A percentile compares a stretch with the other conserved stretches of the same genome.
Conservation (phyloP, 1,140 invertebrate genomes). For the Trichonephila clavata region DNA sequence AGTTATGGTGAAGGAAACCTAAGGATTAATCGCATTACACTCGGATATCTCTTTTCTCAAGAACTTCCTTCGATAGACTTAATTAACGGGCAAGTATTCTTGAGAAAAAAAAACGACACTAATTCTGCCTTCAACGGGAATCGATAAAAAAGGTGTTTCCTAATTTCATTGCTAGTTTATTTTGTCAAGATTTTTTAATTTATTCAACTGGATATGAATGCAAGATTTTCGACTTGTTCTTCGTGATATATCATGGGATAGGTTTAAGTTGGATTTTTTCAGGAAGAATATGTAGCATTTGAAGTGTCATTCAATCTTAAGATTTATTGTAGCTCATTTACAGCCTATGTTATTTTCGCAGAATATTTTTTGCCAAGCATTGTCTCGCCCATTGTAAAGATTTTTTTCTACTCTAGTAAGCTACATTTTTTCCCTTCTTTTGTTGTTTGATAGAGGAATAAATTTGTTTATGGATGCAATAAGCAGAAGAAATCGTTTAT, state of each 20-base stretch:
- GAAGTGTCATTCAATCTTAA: constrained; percentile 1
- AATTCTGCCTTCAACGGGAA: constrained; percentile 50
- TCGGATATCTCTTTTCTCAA: constrained; percentile 52
- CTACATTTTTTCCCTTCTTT: background rate
- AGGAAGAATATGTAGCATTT: background rate
- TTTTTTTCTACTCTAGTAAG: background rate
- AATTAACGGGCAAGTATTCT: constrained; percentile 59
- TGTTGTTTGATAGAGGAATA: background rate
- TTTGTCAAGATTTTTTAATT: constrained; percentile 33
- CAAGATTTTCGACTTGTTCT: background rate
- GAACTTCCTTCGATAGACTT: constrained; percentile 61
- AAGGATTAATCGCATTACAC: constrained; percentile 66
- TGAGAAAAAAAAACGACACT: constrained; percentile 39
- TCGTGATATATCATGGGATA: background rate
- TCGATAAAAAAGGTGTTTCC: constrained; percentile 52
- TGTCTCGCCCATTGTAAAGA: background rate
- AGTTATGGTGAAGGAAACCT: constrained; percentile 49
- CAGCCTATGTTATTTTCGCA: background rate
- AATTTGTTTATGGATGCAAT: background rate
- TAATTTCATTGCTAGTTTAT: constrained; percentile 44
- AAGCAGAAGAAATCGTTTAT: background rate
- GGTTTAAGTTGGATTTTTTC: constrained; percentile 24
- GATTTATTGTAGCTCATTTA: constrained; percentile 33
- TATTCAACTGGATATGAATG: constrained; percentile 16
- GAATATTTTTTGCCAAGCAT: background rate